Percentiles rank a stretch among this genome's conserved stretches.
phyloP scores from a whole-genome alignment of 2,888 invertebrate genomes.

The Hypomecis atomaria region DNA sequence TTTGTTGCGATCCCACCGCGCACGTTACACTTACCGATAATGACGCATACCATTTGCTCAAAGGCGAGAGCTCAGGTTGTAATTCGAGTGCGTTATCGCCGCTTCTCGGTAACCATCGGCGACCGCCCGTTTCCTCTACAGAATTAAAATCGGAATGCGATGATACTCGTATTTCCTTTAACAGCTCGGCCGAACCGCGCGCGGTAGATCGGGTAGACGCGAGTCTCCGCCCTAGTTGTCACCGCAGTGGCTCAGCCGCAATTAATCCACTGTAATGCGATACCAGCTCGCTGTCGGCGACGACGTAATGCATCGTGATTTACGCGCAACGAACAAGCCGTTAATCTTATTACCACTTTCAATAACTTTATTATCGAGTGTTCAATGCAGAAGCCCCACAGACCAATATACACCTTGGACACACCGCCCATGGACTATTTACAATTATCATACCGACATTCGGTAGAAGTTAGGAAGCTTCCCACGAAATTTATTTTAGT shows the following conservation, averaged over 20 bases:
- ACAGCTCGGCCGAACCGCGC: constrained; percentile 28
- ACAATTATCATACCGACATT: constrained; percentile 49
- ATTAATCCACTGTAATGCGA: constrained; percentile 83
- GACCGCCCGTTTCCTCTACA: constrained; percentile 27
- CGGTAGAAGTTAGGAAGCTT: constrained; percentile 70
- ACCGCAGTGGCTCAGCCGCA: constrained; percentile 68
- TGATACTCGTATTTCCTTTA: constrained; percentile 18
- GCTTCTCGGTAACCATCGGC: constrained; percentile 59
- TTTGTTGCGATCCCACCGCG: constrained; percentile 71
- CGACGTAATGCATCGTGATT: constrained; percentile 83
- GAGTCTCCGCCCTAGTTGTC: constrained; percentile 66
- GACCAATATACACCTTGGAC: constrained; percentile 69
- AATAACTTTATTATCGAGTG: constrained; percentile 81
- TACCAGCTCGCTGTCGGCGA: constrained; percentile 78
- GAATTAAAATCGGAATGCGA: constrained; percentile 35
- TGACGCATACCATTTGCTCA: constrained; percentile 76
- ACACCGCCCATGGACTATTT: constrained; percentile 60
- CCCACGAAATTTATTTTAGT: constrained; percentile 79
- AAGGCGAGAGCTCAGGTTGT: constrained; percentile 62
- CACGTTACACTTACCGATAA: constrained; percentile 74
- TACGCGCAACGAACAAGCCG: constrained; percentile 76
- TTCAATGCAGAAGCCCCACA: constrained; percentile 57
- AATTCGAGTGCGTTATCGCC: constrained; percentile 67
- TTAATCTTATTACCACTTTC: constrained; percentile 84
- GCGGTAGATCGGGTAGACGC: constrained; percentile 49